phyloP scores from a whole-genome alignment of 2,888 invertebrate species.

The Pseudoips prasinana region DNA sequence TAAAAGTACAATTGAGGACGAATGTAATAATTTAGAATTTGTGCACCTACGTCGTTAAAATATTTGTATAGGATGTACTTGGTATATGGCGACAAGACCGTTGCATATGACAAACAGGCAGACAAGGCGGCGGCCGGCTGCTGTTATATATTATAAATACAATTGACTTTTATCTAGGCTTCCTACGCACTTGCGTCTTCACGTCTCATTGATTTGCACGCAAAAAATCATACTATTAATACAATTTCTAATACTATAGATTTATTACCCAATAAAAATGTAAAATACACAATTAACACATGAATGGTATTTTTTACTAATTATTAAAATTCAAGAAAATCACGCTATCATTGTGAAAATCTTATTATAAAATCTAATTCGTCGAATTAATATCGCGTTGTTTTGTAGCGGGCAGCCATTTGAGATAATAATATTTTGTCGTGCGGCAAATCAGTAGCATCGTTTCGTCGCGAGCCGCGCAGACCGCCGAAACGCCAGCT shows the following conservation, averaged over 20 bases:
- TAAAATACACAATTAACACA: background rate
- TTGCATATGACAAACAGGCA: too few species aligned
- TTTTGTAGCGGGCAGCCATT: too few species aligned
- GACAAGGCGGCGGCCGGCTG: too few species aligned
- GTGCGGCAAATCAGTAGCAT: constrained; percentile 3
- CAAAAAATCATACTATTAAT: background rate
- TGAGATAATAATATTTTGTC: background rate
- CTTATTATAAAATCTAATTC: background rate
- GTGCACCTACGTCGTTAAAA: too few species aligned
- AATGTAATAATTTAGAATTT: too few species aligned
- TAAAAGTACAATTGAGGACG: too few species aligned
- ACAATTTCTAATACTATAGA: background rate
- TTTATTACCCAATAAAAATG: background rate
- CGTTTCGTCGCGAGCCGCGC: constrained; percentile 24
- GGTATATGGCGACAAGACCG: too few species aligned
- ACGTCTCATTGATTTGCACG: background rate
- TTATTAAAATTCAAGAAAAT: background rate
- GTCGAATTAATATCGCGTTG: background rate
- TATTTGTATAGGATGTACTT: too few species aligned
- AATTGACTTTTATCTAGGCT: too few species aligned
- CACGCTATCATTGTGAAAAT: background rate
- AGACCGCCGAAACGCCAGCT: constrained; percentile 49
- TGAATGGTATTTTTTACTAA: background rate
- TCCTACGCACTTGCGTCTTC: background rate
- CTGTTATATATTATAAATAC: too few species aligned